Base-by-base conservation (phyloP, 2,113 vertebrate genomes). In the Salminus brasiliensis region DNA sequence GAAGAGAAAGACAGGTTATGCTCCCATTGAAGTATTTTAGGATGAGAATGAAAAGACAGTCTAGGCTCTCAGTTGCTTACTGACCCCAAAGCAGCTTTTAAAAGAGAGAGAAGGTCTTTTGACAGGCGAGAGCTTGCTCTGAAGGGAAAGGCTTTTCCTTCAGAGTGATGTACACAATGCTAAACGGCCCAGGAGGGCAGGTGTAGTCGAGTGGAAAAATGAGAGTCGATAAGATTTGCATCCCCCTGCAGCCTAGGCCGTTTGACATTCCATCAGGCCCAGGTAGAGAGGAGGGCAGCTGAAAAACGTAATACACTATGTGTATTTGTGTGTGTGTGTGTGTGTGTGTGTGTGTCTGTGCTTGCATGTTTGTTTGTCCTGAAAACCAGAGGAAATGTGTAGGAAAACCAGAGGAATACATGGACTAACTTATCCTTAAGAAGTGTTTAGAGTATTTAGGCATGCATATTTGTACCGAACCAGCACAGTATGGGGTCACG, bases 191-290 rank as follows among this genome's bases (percentile, higher is more conserved):
- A 39, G 41, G 63, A 34, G 2, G 23, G 62, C 68, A 74, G 21
- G 75, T 66, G 47, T 49, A 81, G 41, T 69, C 36, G 69, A 73
- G 68, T 63, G 72, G 66, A 87, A 86, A 81, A 78, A 80, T 68
- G 45, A 53, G 63, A 72, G 67, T 72, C 63, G 21, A 60, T 78
- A 66, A 72, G 78, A 76, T 76, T 73, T 80, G 59, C 55, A 74
- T 86, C 39, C 57, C 41, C 25, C 36, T 32, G 83, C 39, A 43
- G 53, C 62, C 63, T 30, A 34, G n/a, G 75, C 10, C 52, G 13
- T 81, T 73, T 83, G 78, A 68, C 68, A 74, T 62, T 69, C 55
- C n/a, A 55, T 76, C 21, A 45, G 21, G n/a, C 77, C 27, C n/a
- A 78, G 81, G 72, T 36, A 36, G 52, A 79, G n/a, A 34, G 45